Conservation (phyloP, 2,888 invertebrate species). For the Phortica magna region DNA sequence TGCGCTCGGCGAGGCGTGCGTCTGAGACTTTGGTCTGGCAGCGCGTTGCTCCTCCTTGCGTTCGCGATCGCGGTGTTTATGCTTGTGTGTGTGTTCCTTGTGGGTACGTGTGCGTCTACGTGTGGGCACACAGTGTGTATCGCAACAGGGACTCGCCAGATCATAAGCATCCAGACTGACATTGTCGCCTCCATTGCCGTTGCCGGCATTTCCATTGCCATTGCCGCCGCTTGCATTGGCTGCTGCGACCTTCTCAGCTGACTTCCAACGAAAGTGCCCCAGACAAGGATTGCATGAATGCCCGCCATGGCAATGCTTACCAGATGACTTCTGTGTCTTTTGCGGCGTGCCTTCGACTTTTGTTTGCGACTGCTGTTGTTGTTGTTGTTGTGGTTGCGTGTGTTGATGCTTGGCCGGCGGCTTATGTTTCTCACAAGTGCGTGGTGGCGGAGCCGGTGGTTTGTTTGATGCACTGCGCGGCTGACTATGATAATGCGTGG, state of each 20-base stretch:
- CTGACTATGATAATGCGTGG: constrained; percentile 56
- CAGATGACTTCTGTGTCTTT: constrained; percentile 64
- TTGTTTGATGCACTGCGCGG: constrained; percentile 46
- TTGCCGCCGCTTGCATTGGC: constrained; percentile 39
- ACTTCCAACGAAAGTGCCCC: constrained; percentile 79
- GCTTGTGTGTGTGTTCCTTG: constrained; percentile 83
- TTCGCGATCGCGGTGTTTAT: constrained; percentile 80
- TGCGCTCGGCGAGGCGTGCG: constrained; percentile 61
- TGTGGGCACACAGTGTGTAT: constrained; percentile 90
- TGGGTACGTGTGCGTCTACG: constrained; percentile 79
- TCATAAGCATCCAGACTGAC: constrained; percentile 92
- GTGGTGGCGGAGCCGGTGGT: constrained; percentile 74
- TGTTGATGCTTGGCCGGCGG: constrained; percentile 61
- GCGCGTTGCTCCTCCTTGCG: constrained; percentile 67
- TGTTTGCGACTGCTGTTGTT: constrained; percentile 41
- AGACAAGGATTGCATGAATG: constrained; percentile 87
- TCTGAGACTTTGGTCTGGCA: constrained; percentile 73
- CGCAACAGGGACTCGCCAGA: constrained; percentile 91
- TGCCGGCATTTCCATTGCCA: constrained; percentile 69
- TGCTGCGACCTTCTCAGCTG: constrained; percentile 71
- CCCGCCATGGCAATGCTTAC: constrained; percentile 76
- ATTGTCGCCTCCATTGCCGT: constrained; percentile 81
- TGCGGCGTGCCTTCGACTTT: constrained; percentile 46
- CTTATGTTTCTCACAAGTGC: constrained; percentile 75
- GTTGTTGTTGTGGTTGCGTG: constrained; percentile 50